phyloP scores from a whole-genome alignment of 2,797 vertebrate species.

The Oreochromis grahami region DNA sequence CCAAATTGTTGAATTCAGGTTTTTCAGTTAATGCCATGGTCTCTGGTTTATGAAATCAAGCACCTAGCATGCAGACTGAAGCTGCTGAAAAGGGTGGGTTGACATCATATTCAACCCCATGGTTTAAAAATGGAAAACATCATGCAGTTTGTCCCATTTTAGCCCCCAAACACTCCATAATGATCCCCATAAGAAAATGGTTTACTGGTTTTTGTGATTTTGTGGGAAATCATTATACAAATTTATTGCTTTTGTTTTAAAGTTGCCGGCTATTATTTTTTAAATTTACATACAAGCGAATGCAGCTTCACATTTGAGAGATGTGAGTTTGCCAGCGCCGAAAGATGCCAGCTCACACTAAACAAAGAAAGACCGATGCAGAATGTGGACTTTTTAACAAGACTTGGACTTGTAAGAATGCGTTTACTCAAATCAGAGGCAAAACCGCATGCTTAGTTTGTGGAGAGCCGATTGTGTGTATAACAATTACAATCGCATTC shows the following conservation, averaged over 20 bases:
- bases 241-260: neutral
- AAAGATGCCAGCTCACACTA: neutral
- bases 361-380: neutral
- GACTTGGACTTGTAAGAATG: neutral
- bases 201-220: neutral
- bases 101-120: neutral
- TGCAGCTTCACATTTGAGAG: neutral
- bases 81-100: neutral
- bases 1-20: neutral
- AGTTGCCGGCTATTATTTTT: no score
- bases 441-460: neutral
- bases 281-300: neutral
- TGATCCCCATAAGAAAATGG: neutral
- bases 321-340: neutral
- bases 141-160: neutral
- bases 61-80: neutral
- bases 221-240: neutral
- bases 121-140: neutral
- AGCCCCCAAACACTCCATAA: neutral
- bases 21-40: neutral
- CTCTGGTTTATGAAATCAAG: neutral
- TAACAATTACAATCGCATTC: neutral
- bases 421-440: neutral
- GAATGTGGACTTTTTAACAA: neutral
- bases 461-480: neutral